Evolutionary conservation across 30 jellyfish, hydroid and myxozoan genomes (phyloP).

Genomic region (Clytia hemisphaerica): DNA sequence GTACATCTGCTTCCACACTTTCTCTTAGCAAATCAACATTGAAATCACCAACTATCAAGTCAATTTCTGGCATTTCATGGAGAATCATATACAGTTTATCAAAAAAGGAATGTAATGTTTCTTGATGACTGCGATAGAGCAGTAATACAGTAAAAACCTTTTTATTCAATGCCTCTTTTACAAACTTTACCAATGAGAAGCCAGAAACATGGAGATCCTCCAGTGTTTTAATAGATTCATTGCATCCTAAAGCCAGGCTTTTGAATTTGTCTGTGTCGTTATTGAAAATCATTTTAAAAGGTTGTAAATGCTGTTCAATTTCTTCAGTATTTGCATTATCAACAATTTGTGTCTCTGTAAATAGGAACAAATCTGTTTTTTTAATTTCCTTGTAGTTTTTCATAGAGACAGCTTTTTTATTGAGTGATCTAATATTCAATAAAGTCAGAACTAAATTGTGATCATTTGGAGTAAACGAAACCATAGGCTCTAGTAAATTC

Average conservation of each 20-base stretch:
- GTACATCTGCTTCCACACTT: neutral
- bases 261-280: neutral
- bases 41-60: neutral
- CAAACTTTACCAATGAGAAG: neutral
- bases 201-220: too few species aligned
- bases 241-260: conserved; percentile 8
- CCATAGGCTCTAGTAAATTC: too few species aligned
- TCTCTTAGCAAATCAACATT: neutral
- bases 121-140: neutral
- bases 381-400: too few species aligned
- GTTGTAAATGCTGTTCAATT: neutral
- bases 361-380: neutral
- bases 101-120: neutral
- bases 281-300: neutral
- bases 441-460: too few species aligned
- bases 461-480: too few species aligned
- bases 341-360: conserved; percentile 8
- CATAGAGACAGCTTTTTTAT: neutral
- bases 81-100: neutral
- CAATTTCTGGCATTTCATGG: neutral
- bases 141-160: neutral
- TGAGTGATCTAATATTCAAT: neutral
- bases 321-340: neutral
- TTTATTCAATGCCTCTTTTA: neutral
- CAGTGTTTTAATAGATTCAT: too few species aligned